Base-by-base conservation (phyloP, 2,113 vertebrate genomes). In the Notiomystis cincta region DNA sequence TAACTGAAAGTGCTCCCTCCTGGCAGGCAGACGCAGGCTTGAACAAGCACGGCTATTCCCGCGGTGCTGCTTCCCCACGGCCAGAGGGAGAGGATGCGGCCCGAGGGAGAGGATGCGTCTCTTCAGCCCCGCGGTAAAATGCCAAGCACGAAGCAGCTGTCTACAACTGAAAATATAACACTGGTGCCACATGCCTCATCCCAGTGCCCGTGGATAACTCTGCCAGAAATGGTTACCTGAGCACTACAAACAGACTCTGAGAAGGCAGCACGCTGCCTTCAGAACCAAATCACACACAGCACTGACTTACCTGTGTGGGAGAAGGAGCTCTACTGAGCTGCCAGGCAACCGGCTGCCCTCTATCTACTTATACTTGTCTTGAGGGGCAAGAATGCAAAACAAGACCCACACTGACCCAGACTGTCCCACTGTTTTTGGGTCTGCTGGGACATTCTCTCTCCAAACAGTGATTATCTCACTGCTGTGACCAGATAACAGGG, bases 31-130 rank as follows among this genome's bases (percentile, higher is more conserved):
- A 31, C 1, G 13, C 33, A 33, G 44, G 8, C 14, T 7, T 1
- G 31, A 56, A 10, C 51, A 28, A 75, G n/a, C 5, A 25, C 23
- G 33, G 0, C 1, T 2, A 9, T 8, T 42, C 35, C 27, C 3
- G 54, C 1, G 0, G 6, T 22, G 72, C 71, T 10, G 58, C 71
- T 53, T 13, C n/a, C n/a, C n/a, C n/a, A n/a, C n/a, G n/a, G n/a
- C n/a, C n/a, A n/a, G n/a, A n/a, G n/a, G 6, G 28, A 40, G 56
- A 37, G 28, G 33, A 44, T 11, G 40, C 3, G 37, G n/a, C n/a
- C n/a, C n/a, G n/a, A n/a, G n/a, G 6, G 28, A 40, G 56, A 37
- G 28, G 33, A 44, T 11, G 40, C 3, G 37, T 37, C 64, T 40
- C 70, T 15, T 2, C 18, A 73, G 84, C 85, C 76, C 17, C 1